Evolutionary conservation across 1,140 invertebrate species (phyloP).

Genomic region (Lasioglossum baleicum): DNA sequence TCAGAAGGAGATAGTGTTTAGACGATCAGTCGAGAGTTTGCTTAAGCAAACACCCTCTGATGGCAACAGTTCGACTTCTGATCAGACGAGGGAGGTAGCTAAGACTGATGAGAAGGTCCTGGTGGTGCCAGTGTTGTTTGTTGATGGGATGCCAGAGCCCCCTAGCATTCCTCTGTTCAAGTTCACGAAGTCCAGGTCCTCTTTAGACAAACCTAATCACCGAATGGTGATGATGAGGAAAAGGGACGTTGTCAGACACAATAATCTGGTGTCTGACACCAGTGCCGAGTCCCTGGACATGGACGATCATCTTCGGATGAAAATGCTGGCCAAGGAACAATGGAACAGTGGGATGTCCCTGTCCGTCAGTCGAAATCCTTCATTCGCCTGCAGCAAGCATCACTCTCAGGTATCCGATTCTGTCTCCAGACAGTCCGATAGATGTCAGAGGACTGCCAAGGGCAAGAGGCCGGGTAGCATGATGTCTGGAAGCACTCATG

Average conservation of each 20-base stretch:
- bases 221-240: neutral
- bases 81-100: neutral
- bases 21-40: neutral
- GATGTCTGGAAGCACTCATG: neutral
- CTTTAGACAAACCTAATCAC: neutral
- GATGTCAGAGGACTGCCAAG: neutral
- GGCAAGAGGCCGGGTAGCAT: neutral
- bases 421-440: neutral
- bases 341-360: conserved; percentile 1
- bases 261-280: neutral
- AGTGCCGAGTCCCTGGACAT: neutral
- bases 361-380: neutral
- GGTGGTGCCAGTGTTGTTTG: conserved; percentile 58
- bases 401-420: neutral
- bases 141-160: conserved; percentile 32
- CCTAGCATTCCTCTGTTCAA: conserved; percentile 11
- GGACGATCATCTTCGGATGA: neutral
- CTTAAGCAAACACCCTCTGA: neutral
- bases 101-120: conserved; percentile 44
- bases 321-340: neutral
- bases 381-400: neutral
- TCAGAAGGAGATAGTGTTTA: conserved; percentile 1
- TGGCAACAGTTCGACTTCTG: neutral
- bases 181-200: neutral
- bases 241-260: neutral